These are phyloP conservation scores for Osmoderma eremita DNA, from an alignment of 2,888 invertebrate genomes.

Conservation along the genomic window DNA sequence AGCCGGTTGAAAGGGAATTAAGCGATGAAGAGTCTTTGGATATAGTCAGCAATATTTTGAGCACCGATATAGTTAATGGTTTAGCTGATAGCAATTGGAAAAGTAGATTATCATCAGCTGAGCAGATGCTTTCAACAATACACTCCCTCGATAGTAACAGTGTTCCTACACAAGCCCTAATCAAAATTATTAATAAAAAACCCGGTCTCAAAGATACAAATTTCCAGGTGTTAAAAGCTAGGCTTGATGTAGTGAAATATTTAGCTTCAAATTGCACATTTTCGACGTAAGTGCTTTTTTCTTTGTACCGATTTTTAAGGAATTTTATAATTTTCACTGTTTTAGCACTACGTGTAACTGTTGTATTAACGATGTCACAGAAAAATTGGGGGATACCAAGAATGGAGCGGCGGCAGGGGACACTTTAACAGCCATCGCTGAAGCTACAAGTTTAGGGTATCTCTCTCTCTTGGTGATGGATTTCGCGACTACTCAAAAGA, in stretches of 20 bases:
- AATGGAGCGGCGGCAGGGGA: slow-evolving; percentile 77
- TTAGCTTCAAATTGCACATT: slow-evolving; percentile 81
- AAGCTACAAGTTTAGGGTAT: slow-evolving; percentile 79
- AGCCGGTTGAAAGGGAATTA: slow-evolving; percentile 73
- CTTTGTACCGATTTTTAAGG: not conserved
- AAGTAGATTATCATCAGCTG: slow-evolving; percentile 78
- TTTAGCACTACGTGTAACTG: slow-evolving; percentile 77
- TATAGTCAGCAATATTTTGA: slow-evolving; percentile 73
- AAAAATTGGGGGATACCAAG: slow-evolving; percentile 86
- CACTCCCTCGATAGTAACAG: slow-evolving; percentile 72
- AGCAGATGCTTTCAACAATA: slow-evolving; percentile 73
- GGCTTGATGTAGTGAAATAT: slow-evolving; percentile 81
- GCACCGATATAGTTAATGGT: slow-evolving; percentile 72
- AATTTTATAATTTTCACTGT: slow-evolving; percentile 41
- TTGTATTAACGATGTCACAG: slow-evolving; percentile 82
- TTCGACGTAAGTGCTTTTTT: slow-evolving; percentile 69
- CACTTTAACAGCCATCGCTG: slow-evolving; percentile 79
- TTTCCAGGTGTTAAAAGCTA: slow-evolving; percentile 87
- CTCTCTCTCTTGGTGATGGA: slow-evolving; percentile 77
- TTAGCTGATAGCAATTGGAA: slow-evolving; percentile 88
- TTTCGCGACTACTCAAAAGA: slow-evolving; percentile 85
- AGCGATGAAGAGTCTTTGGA: slow-evolving; percentile 82
- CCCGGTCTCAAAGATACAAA: slow-evolving; percentile 92
- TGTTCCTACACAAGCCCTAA: slow-evolving; percentile 78
- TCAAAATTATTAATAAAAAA: slow-evolving; percentile 79